A percentile compares a stretch with the other conserved stretches of the same genome.
Evolutionary conservation across 2,797 vertebrate species (phyloP).

Genomic region (Yasuhikotakia modesta): DNA sequence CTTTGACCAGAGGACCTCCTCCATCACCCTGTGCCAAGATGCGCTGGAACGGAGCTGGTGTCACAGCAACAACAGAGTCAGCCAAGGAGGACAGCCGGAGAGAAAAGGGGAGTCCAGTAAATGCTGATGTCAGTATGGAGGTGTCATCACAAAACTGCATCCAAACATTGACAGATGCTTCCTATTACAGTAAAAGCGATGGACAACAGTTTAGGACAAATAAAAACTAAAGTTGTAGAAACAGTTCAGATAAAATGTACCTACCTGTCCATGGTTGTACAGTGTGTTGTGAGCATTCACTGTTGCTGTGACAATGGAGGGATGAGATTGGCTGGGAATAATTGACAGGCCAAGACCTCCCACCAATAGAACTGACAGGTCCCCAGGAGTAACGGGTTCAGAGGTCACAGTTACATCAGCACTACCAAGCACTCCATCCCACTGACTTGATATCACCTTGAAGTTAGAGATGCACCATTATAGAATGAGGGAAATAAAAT

Average conservation of each 20-base stretch:
- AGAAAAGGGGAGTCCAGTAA: slow-evolving; percentile 63
- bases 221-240: neutral
- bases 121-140: slow-evolving; percentile 69
- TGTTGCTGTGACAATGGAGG: slow-evolving; percentile 69
- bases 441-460: slow-evolving; percentile 76
- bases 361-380: slow-evolving; percentile 76
- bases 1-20: slow-evolving; percentile 73
- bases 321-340: slow-evolving; percentile 62
- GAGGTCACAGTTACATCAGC: slow-evolving; percentile 73
- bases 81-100: slow-evolving; percentile 73
- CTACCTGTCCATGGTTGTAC: slow-evolving; percentile 71
- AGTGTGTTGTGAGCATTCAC: slow-evolving; percentile 75
- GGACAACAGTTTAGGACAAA: neutral
- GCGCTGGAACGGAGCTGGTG: slow-evolving; percentile 60
- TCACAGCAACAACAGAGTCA: slow-evolving; percentile 71
- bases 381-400: slow-evolving; percentile 68
- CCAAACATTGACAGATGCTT: slow-evolving; percentile 74
- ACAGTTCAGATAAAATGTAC: slow-evolving; percentile 15
- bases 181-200: slow-evolving; percentile 59
- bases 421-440: slow-evolving; percentile 75
- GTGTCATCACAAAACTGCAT: slow-evolving; percentile 77
- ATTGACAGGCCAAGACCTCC: slow-evolving; percentile 73
- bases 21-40: slow-evolving; percentile 74
- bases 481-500: neutral
- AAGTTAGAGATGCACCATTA: neutral